A percentile compares a stretch with the other conserved stretches of the same genome.
These are phyloP conservation scores for Enteromius thamalakanensis DNA, from an alignment of 2,797 vertebrate species.

Conservation along the genomic window DNA sequence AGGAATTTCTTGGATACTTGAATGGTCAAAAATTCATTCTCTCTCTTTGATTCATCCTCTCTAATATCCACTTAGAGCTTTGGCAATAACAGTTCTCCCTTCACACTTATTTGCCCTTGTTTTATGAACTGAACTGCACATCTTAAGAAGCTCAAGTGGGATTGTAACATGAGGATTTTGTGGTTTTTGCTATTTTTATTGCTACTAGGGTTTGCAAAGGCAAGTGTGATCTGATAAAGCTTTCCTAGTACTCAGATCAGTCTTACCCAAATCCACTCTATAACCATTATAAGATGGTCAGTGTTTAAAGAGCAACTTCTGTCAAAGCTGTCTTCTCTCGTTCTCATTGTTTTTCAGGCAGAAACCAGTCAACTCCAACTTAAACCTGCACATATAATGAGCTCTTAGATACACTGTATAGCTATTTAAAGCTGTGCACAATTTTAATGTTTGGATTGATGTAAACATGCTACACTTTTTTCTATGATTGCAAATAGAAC, in stretches of 20 bases:
- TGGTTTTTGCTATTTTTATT: slow-evolving; percentile 13
- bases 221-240: neutral
- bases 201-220: neutral
- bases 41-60: slow-evolving; percentile 26
- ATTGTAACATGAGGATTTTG: neutral
- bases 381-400: slow-evolving; percentile 1
- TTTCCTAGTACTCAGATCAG: neutral
- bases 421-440: neutral
- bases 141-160: slow-evolving; percentile 16
- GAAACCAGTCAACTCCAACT: slow-evolving; percentile 19
- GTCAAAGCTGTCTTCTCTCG: slow-evolving; percentile 21
- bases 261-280: neutral
- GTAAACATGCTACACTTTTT: neutral
- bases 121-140: slow-evolving; percentile 20
- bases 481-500: neutral
- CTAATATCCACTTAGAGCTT: slow-evolving; percentile 36
- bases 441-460: no score
- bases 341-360: neutral
- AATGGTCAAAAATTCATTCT: slow-evolving; percentile 2
- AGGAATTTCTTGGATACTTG: slow-evolving; percentile 28
- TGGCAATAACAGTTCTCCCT: slow-evolving; percentile 38
- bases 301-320: neutral
- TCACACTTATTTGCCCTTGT: slow-evolving; percentile 19
- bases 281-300: slow-evolving; percentile 27
- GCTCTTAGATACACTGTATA: neutral